Evolutionary conservation across 2,888 invertebrate genomes (phyloP).

Genomic region (Caradrina kadenii): DNA sequence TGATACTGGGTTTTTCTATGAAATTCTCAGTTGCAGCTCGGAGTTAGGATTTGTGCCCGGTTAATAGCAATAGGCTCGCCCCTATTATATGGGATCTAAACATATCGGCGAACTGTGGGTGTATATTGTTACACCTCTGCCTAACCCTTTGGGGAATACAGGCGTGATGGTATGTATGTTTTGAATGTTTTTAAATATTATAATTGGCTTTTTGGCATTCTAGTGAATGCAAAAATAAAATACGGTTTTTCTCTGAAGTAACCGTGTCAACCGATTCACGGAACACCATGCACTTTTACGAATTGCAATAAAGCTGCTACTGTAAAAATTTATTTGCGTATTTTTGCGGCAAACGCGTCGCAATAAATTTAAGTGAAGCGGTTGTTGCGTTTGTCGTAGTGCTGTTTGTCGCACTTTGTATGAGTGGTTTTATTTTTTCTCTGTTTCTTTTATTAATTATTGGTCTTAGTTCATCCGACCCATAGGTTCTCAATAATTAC

Average conservation of each 20-base stretch:
- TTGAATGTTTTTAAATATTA: no score
- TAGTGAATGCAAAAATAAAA: not conserved
- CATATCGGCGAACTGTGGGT: no score
- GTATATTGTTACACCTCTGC: no score
- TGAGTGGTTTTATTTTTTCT: constrained; percentile 33
- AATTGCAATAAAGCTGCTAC: constrained; percentile 42
- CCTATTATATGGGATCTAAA: no score
- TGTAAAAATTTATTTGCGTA: constrained; percentile 34
- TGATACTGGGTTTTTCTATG: no score
- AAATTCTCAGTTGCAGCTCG: no score
- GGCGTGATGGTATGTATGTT: no score
- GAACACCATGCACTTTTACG: constrained; percentile 32
- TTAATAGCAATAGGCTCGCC: no score
- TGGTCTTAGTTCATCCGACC: not conserved
- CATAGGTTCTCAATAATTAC: no score
- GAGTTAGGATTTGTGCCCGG: no score
- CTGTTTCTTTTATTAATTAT: not conserved
- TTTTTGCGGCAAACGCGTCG: constrained; percentile 48
- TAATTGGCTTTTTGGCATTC: no score
- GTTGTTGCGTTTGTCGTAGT: constrained; percentile 37
- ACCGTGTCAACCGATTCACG: not conserved
- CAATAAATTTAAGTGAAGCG: constrained; percentile 45
- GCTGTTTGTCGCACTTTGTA: constrained; percentile 43
- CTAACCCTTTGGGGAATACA: no score
- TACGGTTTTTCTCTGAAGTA: not conserved